Base-by-base conservation (phyloP, 2,888 invertebrate genomes). In the Axea sp. region DNA sequence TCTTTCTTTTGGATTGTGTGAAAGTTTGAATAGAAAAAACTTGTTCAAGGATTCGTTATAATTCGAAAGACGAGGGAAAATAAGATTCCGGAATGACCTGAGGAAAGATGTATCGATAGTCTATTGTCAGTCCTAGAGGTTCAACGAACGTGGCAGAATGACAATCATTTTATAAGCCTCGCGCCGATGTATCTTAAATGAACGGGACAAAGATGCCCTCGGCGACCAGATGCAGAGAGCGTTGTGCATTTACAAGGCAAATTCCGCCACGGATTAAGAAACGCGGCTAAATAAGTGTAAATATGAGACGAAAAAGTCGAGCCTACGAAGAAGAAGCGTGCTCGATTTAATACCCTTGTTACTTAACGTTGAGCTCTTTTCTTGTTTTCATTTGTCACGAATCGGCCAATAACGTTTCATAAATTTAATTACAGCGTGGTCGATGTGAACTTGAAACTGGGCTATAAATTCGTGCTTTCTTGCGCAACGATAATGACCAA, bases 131-230 rank as follows among this genome's bases (percentile, higher is more conserved):
- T 33, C 47, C 12, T 26, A 41, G 33, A 26, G 30, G 73, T 73
- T 65, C 73, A 67, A 65, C 53, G 73, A 73, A 67, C 65, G 37
- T 72, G 59, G 51, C 55, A 45, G 57, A 72, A 72, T 65, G 72
- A 65, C 64, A 57, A 65, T 65, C 64, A 72, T 51, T 65, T 72
- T 72, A 45, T 43, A 59, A 51, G 59, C 51, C 30, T 15, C 22
- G 31, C 26, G 19, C 11, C 41, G n/a, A 24, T 49, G 51, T 41
- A 35, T 55, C 31, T 14, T 51, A 59, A 72, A 65, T 59, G 51
- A 65, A 65, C 26, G 51, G 37, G 15, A 57, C 31, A 55, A 55
- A 47, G 53, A 15, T 39, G 19, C 11, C 31, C 14, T 12, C 19
- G 14, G n/a, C 11, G 7, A 9, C n/a, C 9, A 24, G 26, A 17